Conservation (phyloP, 37 sponge, comb jelly and placozoan species). For the Mnemiopsis leidyi region DNA sequence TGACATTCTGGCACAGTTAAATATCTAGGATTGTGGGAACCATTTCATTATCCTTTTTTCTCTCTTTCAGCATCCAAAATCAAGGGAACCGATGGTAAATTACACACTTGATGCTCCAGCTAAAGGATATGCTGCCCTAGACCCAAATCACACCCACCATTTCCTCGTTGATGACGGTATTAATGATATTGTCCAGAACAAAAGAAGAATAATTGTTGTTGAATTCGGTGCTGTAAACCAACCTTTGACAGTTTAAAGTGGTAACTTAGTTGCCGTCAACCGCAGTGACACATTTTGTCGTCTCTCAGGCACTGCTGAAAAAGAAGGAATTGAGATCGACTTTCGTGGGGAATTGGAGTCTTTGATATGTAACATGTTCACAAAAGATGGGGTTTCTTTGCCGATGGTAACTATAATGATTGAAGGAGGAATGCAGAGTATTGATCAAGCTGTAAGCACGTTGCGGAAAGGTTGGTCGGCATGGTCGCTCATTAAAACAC, state of each 20-base stretch:
- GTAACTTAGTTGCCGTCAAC: no score
- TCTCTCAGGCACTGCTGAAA: conserved; percentile 58
- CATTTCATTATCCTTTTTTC: no score
- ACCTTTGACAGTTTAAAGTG: no score
- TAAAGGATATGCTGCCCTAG: conserved; percentile 51
- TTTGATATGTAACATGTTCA: conserved; percentile 64
- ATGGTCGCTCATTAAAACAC: no score
- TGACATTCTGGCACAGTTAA: no score
- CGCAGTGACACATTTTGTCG: no score
- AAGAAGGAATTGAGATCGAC: conserved; percentile 60
- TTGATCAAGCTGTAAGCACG: conserved; percentile 55
- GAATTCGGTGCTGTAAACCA: no score
- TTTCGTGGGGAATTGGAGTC: conserved; percentile 50
- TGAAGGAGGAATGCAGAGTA: conserved; percentile 56
- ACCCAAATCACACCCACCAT: conserved; percentile 63
- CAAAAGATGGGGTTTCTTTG: conserved; percentile 50
- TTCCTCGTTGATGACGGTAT: conserved; percentile 58
- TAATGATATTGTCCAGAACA: neutral
- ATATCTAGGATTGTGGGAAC: no score
- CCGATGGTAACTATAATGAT: conserved; percentile 65
- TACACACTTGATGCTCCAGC: conserved; percentile 64
- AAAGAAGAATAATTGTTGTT: no score
- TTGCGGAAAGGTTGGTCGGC: conserved; percentile 50
- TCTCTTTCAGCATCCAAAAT: conserved; percentile 22
- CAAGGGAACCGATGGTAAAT: conserved; percentile 61